Base-by-base conservation (phyloP, 2,797 vertebrate species). In the Melanotaenia nigrans region DNA sequence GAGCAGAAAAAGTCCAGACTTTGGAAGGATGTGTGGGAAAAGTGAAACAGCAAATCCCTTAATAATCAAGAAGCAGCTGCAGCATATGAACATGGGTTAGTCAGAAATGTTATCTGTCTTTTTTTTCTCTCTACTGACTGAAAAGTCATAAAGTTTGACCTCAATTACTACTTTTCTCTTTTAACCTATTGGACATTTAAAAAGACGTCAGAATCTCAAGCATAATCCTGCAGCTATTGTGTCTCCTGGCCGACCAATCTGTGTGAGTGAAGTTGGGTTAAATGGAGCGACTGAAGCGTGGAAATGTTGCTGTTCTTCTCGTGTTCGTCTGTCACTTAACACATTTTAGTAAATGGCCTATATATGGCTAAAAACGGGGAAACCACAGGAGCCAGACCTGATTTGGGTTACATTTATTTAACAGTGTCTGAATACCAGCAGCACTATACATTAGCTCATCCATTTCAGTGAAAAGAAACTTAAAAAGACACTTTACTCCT, bases 201-300 rank as follows among this genome's bases (percentile, higher is more conserved):
- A 54, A 73, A 61, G 40, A 85, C 74, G 73, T 7, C 45, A 53
- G 58, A 47, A 58, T 61, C 53, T 81, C 64, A 35, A 38, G 5
- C n/a, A 56, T 89, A 86, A 90, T 90, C 84, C 83, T 32, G 1
- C 68, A 64, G 40, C 81, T 51, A 81, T 90, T 90, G 89, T 90
- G 68, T 60, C 24, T n/a, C 33, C 60, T 11, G 45, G 70, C 63
- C 81, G 61, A 71, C 54, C 87, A 90, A 91, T 91, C 85, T 86
- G 68, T 59, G 83, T 65, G 87, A 90, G 89, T 86, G 84, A 84
- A 66, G 62, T 22, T 0, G 0, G 68, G 62, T 78, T 77, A 78
- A 89, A 85, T 33, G 35, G 77, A 79, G 10, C 18, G 62, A 71
- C 5, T 79, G 69, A 74, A 74, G 91, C 78, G 32, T 70, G 58